Evolutionary conservation across 2,888 invertebrate genomes (phyloP).

Genomic region (Enoplolaimus lenunculus): DNA sequence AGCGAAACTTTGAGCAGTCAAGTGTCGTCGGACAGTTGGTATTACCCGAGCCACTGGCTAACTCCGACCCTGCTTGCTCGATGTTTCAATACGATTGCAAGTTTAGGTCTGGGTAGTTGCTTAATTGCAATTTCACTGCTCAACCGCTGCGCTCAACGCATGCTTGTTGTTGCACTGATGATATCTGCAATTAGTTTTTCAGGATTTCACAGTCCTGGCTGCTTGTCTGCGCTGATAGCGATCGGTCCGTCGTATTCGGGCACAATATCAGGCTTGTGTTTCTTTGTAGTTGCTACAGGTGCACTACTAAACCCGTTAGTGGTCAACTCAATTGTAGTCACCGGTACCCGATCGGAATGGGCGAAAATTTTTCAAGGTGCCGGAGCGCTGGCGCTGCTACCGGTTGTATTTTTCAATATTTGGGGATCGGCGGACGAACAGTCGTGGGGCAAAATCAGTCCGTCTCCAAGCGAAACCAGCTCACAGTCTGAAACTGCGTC

Average conservation of each 20-base stretch:
- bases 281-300: constrained; percentile 13
- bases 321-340: background rate
- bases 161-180: background rate
- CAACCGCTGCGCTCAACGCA: background rate
- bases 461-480: background rate
- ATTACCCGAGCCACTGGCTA: no score
- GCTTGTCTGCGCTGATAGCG: constrained; percentile 18
- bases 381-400: constrained; percentile 11
- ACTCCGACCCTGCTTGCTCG: background rate
- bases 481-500: background rate
- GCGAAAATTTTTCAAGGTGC: constrained; percentile 2
- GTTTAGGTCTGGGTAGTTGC: constrained; percentile 14
- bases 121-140: constrained; percentile 9
- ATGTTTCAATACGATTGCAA: constrained; percentile 19
- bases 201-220: constrained; percentile 21
- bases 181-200: constrained; percentile 14
- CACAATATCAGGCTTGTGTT: constrained; percentile 18
- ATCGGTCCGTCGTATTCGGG: constrained; percentile 19
- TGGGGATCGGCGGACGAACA: constrained; percentile 23
- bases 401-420: constrained; percentile 17
- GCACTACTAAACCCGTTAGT: constrained; percentile 15
- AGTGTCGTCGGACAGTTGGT: background rate
- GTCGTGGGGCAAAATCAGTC: constrained; percentile 14
- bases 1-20: background rate
- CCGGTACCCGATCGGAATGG: constrained; percentile 6